These are phyloP conservation scores for Unio delphinus DNA, from an alignment of 2,888 invertebrate genomes.

Conservation along the genomic window DNA sequence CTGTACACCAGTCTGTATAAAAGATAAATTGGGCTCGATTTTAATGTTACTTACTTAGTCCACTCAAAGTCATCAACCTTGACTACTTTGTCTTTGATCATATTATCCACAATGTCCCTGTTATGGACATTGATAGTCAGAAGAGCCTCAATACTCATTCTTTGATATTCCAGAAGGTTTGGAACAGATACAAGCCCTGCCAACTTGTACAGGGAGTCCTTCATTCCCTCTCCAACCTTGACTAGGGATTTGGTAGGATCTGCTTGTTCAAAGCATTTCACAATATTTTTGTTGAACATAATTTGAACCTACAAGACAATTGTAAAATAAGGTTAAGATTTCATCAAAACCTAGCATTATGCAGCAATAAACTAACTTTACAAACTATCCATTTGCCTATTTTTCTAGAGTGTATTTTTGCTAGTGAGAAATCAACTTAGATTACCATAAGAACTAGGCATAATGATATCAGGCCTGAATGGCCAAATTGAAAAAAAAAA, in stretches of 20 bases:
- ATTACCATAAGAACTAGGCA: too few relatives aligned
- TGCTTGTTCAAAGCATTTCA: conserved; percentile 51
- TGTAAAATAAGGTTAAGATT: conserved; percentile 2
- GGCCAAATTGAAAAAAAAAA: too few relatives aligned
- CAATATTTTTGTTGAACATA: conserved; percentile 68
- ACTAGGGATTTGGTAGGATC: conserved; percentile 46
- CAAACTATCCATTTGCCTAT: too few relatives aligned
- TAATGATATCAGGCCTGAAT: too few relatives aligned
- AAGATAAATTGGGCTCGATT: too few relatives aligned
- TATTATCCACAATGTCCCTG: conserved; percentile 64
- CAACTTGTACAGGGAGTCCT: conserved; percentile 58
- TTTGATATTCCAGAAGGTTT: conserved; percentile 56
- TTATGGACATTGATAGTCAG: conserved; percentile 70
- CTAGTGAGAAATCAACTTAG: too few relatives aligned
- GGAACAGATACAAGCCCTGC: conserved; percentile 63
- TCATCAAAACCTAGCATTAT: neutral
- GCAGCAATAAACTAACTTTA: too few relatives aligned
- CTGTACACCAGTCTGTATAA: too few relatives aligned
- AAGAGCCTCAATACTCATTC: conserved; percentile 69
- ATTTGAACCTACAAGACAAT: conserved; percentile 63
- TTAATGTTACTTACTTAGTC: conserved; percentile 58
- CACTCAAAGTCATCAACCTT: conserved; percentile 69
- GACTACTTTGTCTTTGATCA: conserved; percentile 62
- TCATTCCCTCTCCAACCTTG: conserved; percentile 55
- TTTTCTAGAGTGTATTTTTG: too few relatives aligned